Conservation (phyloP, 35 echinoderm and acorn worm species). For the Apostichopus japonicus region DNA sequence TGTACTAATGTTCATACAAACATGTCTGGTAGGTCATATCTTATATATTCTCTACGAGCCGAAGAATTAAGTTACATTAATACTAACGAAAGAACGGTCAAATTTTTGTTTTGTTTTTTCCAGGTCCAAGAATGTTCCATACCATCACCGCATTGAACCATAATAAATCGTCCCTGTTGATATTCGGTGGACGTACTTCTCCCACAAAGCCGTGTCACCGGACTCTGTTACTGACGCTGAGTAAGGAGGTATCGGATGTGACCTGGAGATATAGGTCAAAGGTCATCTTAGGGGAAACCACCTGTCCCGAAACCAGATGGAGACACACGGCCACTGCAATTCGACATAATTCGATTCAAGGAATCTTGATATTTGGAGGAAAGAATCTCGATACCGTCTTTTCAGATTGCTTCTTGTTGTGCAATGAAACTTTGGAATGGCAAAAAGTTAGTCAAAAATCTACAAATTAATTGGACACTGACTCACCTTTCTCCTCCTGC, state of each 20-base stretch:
- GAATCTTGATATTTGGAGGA: constrained; percentile 75
- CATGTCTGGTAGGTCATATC: too few species aligned
- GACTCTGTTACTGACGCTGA: constrained; percentile 46
- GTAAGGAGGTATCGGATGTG: neutral
- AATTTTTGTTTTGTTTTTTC: neutral
- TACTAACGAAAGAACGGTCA: too few species aligned
- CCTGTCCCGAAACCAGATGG: constrained; percentile 69
- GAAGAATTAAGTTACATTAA: too few species aligned
- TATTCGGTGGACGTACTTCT: constrained; percentile 91
- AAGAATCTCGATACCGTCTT: constrained; percentile 43
- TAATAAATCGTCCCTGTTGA: constrained; percentile 24
- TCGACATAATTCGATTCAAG: constrained; percentile 17
- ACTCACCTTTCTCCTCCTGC: too few species aligned
- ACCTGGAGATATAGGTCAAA: constrained; percentile 21
- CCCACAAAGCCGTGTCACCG: constrained; percentile 71
- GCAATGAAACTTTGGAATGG: constrained; percentile 36
- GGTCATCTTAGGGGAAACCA: neutral
- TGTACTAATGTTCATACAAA: too few species aligned
- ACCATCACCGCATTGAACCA: constrained; percentile 62
- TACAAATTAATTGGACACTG: too few species aligned
- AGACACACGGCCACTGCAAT: constrained; percentile 66
- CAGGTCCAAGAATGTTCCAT: constrained; percentile 82
- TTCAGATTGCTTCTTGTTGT: constrained; percentile 64
- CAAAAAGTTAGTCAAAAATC: constrained; percentile 51
- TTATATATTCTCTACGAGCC: too few species aligned